Conservation (phyloP, 2,113 vertebrate genomes). For the Coptodon bakossiorum region DNA sequence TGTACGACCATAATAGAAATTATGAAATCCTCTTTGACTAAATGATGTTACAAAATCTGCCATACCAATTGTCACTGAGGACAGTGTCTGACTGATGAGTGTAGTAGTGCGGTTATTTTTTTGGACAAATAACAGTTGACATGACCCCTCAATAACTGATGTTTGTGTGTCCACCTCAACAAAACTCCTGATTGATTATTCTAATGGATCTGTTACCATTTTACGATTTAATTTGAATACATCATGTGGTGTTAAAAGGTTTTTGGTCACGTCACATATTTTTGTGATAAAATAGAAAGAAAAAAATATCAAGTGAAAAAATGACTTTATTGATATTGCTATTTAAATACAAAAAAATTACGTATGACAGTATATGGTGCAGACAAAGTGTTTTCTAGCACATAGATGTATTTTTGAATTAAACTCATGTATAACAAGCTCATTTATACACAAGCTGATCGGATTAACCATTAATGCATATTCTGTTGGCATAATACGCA, state of each 20-base stretch:
- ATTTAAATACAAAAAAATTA: background rate
- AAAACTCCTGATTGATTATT: background rate
- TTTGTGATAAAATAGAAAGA: background rate
- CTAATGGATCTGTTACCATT: background rate
- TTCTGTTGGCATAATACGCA: background rate
- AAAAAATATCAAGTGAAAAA: background rate
- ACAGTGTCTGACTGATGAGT: background rate
- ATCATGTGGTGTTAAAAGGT: background rate
- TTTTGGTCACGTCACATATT: background rate
- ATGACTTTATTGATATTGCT: background rate
- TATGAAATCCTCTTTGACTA: background rate
- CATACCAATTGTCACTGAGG: background rate
- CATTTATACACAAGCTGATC: background rate
- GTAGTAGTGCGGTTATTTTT: background rate
- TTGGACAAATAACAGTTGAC: background rate
- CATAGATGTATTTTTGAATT: background rate
- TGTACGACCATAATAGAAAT: background rate
- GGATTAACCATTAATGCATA: background rate
- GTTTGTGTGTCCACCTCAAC: background rate
- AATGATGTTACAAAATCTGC: background rate
- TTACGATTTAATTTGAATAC: background rate
- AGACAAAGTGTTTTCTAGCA: background rate
- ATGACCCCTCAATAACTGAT: background rate
- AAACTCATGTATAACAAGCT: background rate
- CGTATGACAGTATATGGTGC: background rate